Conservation (phyloP, 1,140 invertebrate genomes). For the Leucophenga varia region DNA sequence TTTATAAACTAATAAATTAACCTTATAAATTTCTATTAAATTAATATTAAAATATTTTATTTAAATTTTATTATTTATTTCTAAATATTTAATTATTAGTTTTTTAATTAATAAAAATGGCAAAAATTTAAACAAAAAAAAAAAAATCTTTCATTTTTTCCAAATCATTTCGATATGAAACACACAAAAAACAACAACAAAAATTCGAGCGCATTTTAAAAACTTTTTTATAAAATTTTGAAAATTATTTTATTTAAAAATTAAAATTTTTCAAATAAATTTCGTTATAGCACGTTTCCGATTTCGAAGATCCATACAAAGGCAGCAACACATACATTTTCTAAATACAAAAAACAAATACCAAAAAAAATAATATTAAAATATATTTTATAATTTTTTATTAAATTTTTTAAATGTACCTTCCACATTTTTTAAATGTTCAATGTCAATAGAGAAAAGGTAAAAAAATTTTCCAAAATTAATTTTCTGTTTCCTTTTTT, state of each 20-base stretch:
- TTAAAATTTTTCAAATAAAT: conserved; percentile 30
- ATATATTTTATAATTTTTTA: too few relatives aligned
- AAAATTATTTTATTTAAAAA: conserved; percentile 12
- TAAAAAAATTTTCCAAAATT: conserved; percentile 37
- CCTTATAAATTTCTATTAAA: too few relatives aligned
- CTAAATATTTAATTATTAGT: background rate
- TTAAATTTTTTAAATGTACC: conserved; percentile 33
- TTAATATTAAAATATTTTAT: too few relatives aligned
- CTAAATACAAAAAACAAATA: conserved; percentile 49
- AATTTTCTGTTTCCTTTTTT: conserved; percentile 22
- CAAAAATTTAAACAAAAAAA: conserved; percentile 1
- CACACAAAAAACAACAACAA: conserved; percentile 7
- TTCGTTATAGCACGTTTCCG: conserved; percentile 49
- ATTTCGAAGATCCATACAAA: conserved; percentile 58
- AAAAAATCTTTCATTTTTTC: conserved; percentile 3
- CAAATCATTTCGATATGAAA: too few relatives aligned
- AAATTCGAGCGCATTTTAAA: too few relatives aligned
- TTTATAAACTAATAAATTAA: too few relatives aligned
- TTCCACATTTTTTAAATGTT: conserved; percentile 29
- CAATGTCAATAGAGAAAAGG: conserved; percentile 3
- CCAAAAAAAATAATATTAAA: conserved; percentile 3
- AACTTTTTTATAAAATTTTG: background rate
- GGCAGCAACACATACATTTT: conserved; percentile 70
- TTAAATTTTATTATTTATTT: background rate
- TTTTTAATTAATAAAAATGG: conserved; percentile 9